Conservation (phyloP, 1,140 invertebrate species). For the Wiebesia pumilae region DNA sequence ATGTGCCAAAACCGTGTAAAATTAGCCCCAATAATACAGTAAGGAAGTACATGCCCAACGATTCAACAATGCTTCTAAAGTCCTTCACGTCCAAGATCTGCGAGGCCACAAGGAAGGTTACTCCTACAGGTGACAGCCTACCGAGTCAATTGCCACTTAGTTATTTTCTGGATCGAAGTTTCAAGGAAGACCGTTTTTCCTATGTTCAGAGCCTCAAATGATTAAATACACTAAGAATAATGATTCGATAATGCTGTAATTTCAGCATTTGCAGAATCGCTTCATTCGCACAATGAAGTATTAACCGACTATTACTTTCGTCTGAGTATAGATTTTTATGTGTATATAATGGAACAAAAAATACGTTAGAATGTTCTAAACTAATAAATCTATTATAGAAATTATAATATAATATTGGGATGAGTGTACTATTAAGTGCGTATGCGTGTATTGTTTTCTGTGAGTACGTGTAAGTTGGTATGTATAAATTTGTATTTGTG, state of each 20-base stretch:
- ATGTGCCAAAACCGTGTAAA: constrained; percentile 91
- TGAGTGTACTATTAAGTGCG: no score
- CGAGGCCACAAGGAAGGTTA: constrained; percentile 91
- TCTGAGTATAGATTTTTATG: no score
- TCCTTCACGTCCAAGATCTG: constrained; percentile 93
- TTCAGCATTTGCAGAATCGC: no score
- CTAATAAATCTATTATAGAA: no score
- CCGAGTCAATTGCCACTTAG: neutral
- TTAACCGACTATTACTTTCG: no score
- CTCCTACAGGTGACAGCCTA: constrained; percentile 94
- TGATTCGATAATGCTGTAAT: neutral
- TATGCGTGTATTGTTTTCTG: no score
- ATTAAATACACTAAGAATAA: neutral
- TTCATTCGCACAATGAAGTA: no score
- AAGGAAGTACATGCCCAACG: constrained; percentile 92
- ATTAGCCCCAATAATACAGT: constrained; percentile 92
- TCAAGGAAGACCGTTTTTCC: neutral
- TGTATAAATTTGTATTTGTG: no score
- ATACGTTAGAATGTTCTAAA: no score
- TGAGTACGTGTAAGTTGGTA: no score
- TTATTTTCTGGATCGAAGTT: neutral
- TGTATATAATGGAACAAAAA: no score
- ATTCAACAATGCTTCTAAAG: constrained; percentile 86
- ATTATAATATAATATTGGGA: no score
- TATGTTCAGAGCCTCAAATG: neutral